Conservation (phyloP, 2,888 invertebrate species). For the Calephelis perditalis region DNA sequence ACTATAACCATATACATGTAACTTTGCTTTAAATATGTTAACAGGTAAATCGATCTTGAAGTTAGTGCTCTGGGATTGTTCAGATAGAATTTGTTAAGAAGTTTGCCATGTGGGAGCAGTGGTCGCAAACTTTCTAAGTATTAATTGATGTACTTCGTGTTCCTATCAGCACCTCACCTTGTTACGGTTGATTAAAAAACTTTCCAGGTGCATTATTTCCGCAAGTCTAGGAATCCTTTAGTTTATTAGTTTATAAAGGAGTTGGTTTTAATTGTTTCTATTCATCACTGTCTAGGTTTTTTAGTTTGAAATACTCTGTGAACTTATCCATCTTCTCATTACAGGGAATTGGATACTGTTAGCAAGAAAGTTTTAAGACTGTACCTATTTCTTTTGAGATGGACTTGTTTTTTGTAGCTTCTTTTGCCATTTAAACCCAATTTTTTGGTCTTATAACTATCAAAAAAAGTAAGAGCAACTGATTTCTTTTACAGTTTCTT, state of each 20-base stretch:
- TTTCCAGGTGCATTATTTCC: slow-evolving; percentile 19
- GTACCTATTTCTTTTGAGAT: too few relatives aligned
- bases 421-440: too few relatives aligned
- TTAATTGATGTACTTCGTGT: slow-evolving; percentile 34
- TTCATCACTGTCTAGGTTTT: too few relatives aligned
- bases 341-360: too few relatives aligned
- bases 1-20: slow-evolving; percentile 20
- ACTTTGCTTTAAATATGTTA: slow-evolving; percentile 41
- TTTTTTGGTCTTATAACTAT: too few relatives aligned
- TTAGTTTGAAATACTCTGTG: too few relatives aligned
- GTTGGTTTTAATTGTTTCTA: too few relatives aligned
- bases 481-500: too few relatives aligned
- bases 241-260: slow-evolving; percentile 3
- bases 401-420: too few relatives aligned
- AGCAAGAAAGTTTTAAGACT: too few relatives aligned
- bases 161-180: slow-evolving; percentile 23
- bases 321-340: too few relatives aligned
- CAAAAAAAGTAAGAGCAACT: too few relatives aligned
- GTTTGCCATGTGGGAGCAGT: slow-evolving; percentile 34
- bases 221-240: not conserved
- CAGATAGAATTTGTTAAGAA: slow-evolving; percentile 46
- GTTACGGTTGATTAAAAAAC: slow-evolving; percentile 29
- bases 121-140: slow-evolving; percentile 33
- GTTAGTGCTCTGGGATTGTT: slow-evolving; percentile 43
- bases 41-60: slow-evolving; percentile 51